Percentiles rank a stretch among this genome's conserved stretches.
Conservation (phyloP, 2,888 invertebrate species). For the Drosophila histrio region DNA sequence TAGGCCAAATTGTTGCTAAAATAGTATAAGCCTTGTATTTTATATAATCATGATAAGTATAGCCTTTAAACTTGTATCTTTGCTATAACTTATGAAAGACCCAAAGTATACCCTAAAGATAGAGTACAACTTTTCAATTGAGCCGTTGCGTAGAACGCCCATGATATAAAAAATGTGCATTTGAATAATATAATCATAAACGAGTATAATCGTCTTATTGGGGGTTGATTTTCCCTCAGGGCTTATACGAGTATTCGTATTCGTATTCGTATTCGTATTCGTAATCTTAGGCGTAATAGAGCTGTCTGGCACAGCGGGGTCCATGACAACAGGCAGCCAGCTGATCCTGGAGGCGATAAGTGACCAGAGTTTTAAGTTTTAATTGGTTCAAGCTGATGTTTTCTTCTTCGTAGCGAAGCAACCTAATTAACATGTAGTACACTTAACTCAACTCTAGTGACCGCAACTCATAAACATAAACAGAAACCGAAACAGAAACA, state of each 20-base stretch:
- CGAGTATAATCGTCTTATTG: conserved; percentile 30
- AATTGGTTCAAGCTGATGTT: conserved; percentile 43
- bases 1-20: too few relatives aligned
- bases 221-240: conserved; percentile 37
- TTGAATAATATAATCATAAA: conserved; percentile 61
- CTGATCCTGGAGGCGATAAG: conserved; percentile 62
- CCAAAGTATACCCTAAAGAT: background rate
- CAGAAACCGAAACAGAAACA: conserved; percentile 25
- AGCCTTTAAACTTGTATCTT: too few relatives aligned
- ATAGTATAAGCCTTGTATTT: too few relatives aligned
- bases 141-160: conserved; percentile 33
- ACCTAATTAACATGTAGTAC: conserved; percentile 46
- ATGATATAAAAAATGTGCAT: conserved; percentile 36
- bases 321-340: conserved; percentile 12
- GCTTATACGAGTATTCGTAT: background rate
- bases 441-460: conserved; percentile 22
- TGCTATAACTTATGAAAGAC: background rate
- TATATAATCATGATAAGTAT: too few relatives aligned
- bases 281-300: conserved; percentile 44
- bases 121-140: conserved; percentile 40
- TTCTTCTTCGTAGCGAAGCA: background rate
- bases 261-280: conserved; percentile 1
- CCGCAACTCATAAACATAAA: conserved; percentile 33
- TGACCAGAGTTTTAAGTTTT: conserved; percentile 53
- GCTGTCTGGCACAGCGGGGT: conserved; percentile 64